Base-by-base conservation (phyloP, 2,888 invertebrate species). In the Amitus sp. region DNA sequence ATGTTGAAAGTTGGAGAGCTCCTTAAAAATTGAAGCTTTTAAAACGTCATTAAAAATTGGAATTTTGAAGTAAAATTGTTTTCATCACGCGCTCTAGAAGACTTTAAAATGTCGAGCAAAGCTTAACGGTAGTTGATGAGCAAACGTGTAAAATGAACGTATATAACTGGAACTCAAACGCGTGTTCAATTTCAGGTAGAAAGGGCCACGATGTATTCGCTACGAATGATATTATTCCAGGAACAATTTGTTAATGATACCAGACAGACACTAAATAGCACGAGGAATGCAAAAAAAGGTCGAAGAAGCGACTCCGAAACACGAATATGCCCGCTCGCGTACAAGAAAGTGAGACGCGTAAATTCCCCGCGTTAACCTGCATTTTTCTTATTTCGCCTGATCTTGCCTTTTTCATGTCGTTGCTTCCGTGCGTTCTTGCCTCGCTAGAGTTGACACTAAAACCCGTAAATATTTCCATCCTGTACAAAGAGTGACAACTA, bases 201-300 rank as follows among this genome's bases (percentile, higher is more conserved):
- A 55, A 27, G 49, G 28, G 33, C 42, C 46, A 42, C 46, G 27
- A 46, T 45, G 45, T 43, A 37, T 46, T 43, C 33, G 34, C 49
- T 18, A 40, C 27, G 42, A 47, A 58, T 42, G 55, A 60, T 52
- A 56, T 55, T 65, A 47, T 72, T 70, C 70, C 64, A 47, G 50
- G 71, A 71, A 74, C 71, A 70, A 74, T 74, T 73, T 69, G 71
- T 74, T 73, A 72, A 71, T 71, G 71, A 73, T 68, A 67, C 67
- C 46, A 42, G 54, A 53, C 58, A 62, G 68, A 63, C 64, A 63
- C 65, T 72, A 70, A 71, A 72, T 71, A 71, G 65, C 50, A 43
- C 27, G 57, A 42, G 66, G 70, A 66, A 68, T 69, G 72, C 66
- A 68, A 67, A 65, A 64, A 68, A 60, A 54, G 49, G 52, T 56